Conservation (phyloP, 2,888 invertebrate genomes). For the Yponomeuta malinellus region DNA sequence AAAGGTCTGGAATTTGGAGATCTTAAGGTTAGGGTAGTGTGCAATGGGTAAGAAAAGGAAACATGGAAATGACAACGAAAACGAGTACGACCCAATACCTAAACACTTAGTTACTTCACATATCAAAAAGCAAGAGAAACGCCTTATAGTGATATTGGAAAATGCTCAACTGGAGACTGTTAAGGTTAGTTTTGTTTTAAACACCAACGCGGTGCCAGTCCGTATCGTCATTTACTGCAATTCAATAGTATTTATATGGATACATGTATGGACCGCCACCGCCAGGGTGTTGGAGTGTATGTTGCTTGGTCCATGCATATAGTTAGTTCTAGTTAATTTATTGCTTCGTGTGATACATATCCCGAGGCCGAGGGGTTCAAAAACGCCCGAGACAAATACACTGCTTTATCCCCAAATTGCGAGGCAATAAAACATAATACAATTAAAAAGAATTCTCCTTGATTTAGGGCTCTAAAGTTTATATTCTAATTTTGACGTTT, state of each 20-base stretch:
- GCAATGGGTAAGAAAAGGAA: slow-evolving; percentile 69
- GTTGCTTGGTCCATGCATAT: too few species aligned
- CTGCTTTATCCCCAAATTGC: too few species aligned
- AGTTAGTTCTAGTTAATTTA: too few species aligned
- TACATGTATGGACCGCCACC: too few species aligned
- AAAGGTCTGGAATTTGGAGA: not conserved
- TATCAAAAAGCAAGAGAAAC: slow-evolving; percentile 89
- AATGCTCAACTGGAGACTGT: slow-evolving; percentile 96
- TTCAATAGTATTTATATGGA: not conserved
- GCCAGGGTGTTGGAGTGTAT: too few species aligned
- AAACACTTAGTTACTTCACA: slow-evolving; percentile 87
- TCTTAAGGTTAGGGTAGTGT: not conserved
- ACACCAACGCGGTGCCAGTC: not conserved
- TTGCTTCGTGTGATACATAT: too few species aligned
- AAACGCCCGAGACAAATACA: too few species aligned
- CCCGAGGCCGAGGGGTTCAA: too few species aligned
- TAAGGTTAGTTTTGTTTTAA: slow-evolving; percentile 78
- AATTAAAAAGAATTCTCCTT: too few species aligned
- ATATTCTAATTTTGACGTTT: too few species aligned
- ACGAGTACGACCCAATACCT: slow-evolving; percentile 86
- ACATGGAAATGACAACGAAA: slow-evolving; percentile 77
- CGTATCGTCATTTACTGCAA: not conserved
- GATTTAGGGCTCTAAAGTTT: too few species aligned
- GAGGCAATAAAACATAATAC: too few species aligned
- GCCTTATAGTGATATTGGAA: slow-evolving; percentile 94